phyloP scores from a whole-genome alignment of 2,888 invertebrate species.

The Petrophora chlorosata region DNA sequence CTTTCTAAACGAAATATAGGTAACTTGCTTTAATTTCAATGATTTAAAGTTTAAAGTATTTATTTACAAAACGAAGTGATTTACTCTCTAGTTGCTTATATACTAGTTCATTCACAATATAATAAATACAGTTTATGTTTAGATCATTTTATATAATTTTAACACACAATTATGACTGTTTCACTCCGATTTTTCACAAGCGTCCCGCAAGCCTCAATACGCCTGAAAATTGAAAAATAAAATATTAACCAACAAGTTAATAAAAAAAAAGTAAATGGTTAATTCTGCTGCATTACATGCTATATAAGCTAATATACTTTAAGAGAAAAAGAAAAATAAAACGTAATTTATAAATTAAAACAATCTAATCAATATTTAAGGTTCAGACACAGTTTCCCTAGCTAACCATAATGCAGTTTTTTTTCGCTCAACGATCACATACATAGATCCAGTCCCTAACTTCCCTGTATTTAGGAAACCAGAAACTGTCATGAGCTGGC shows the following conservation, averaged over 20 bases:
- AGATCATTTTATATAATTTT: conserved; percentile 50
- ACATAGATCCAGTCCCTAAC: too few species aligned
- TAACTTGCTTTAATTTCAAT: conserved; percentile 34
- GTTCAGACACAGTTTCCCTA: too few species aligned
- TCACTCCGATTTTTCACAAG: conserved; percentile 26
- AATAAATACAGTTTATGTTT: conserved; percentile 66
- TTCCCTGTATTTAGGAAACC: too few species aligned
- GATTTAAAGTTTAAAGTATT: conserved; percentile 26
- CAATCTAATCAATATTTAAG: too few species aligned
- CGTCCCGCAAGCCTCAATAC: conserved; percentile 42
- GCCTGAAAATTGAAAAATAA: conserved; percentile 30
- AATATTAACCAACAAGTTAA: conserved; percentile 4
- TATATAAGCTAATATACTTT: too few species aligned
- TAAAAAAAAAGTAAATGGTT: too few species aligned
- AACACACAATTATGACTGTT: conserved; percentile 31
- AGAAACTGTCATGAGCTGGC: too few species aligned
- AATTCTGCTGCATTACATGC: too few species aligned
- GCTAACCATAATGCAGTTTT: too few species aligned
- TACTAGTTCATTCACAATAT: conserved; percentile 39
- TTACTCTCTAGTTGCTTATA: conserved; percentile 27
- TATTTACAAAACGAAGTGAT: conserved; percentile 34
- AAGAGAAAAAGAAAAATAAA: too few species aligned
- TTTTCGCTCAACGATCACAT: too few species aligned
- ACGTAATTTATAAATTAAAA: too few species aligned
- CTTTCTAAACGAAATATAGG: conserved; percentile 32